phyloP scores from a whole-genome alignment of 2,888 invertebrate species.

The Aphelenchoides bicaudatus region DNA sequence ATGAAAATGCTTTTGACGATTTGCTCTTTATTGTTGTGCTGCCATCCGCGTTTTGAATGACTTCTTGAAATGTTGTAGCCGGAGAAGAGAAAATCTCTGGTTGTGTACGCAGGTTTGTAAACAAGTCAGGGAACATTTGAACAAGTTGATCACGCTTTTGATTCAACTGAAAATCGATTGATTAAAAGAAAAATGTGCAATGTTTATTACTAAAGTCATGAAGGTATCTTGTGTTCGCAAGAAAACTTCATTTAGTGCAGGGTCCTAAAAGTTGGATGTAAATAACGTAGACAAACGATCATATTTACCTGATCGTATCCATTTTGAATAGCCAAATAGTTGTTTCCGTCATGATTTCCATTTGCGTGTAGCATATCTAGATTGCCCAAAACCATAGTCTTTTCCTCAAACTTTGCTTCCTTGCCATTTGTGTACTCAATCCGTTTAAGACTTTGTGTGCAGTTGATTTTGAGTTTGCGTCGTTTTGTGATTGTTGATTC shows the following conservation, averaged over 20 bases:
- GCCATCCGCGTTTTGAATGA: conserved; percentile 54
- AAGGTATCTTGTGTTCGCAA: conserved; percentile 46
- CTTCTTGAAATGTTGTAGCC: conserved; percentile 43
- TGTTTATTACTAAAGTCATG: too few species aligned
- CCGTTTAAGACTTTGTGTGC: conserved; percentile 38
- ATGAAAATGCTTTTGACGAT: conserved; percentile 54
- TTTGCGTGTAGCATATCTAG: conserved; percentile 39
- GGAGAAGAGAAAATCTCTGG: conserved; percentile 31
- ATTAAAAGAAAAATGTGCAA: too few species aligned
- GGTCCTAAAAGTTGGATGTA: conserved; percentile 14
- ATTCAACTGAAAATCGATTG: too few species aligned
- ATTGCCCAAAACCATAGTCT: conserved; percentile 43
- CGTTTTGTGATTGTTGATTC: conserved; percentile 50
- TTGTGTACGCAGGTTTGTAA: conserved; percentile 48
- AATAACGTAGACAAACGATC: not conserved
- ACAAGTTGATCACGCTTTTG: conserved; percentile 48
- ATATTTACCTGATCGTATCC: not conserved
- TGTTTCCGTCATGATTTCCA: not conserved
- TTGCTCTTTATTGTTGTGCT: conserved; percentile 47
- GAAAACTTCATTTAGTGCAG: conserved; percentile 21
- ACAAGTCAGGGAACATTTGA: conserved; percentile 54
- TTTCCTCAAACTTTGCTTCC: conserved; percentile 40
- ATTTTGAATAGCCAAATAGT: not conserved
- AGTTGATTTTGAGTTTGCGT: conserved; percentile 45
- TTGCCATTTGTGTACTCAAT: conserved; percentile 40